A percentile compares a stretch with the other conserved stretches of the same genome.
phyloP scores from a whole-genome alignment of 2,113 vertebrate genomes.

The Helogale parvula region DNA sequence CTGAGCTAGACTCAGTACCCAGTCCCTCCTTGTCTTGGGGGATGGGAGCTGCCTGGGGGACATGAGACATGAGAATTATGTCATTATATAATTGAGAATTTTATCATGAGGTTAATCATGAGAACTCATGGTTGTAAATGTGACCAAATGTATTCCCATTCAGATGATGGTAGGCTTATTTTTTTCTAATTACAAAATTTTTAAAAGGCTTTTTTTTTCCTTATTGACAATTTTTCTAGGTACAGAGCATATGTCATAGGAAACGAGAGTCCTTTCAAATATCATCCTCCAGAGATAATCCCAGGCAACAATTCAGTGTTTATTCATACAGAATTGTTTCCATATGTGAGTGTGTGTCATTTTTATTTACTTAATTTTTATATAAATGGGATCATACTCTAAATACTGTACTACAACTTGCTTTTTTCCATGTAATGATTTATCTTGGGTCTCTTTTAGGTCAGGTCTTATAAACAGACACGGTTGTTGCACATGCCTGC shows the following conservation, averaged over 20 bases:
- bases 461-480: background rate
- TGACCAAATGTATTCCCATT: background rate
- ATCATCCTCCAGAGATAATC: background rate
- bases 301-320: background rate
- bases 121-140: background rate
- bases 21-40: background rate
- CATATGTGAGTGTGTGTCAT: background rate
- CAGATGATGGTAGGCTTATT: background rate
- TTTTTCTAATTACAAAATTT: background rate
- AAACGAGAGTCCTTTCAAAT: background rate
- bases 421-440: background rate
- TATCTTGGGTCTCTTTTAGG: background rate
- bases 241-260: background rate
- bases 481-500: background rate
- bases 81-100: too few relatives aligned
- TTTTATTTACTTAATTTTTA: conserved; percentile 14
- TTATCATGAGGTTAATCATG: background rate
- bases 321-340: background rate
- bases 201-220: background rate
- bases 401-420: background rate
- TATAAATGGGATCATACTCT: background rate
- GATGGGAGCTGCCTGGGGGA: background rate
- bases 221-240: background rate
- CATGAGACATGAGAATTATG: too few relatives aligned
- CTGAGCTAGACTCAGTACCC: background rate